These are phyloP conservation scores for Forpus xanthops DNA, from an alignment of 2,797 vertebrate species.

Conservation along the genomic window DNA sequence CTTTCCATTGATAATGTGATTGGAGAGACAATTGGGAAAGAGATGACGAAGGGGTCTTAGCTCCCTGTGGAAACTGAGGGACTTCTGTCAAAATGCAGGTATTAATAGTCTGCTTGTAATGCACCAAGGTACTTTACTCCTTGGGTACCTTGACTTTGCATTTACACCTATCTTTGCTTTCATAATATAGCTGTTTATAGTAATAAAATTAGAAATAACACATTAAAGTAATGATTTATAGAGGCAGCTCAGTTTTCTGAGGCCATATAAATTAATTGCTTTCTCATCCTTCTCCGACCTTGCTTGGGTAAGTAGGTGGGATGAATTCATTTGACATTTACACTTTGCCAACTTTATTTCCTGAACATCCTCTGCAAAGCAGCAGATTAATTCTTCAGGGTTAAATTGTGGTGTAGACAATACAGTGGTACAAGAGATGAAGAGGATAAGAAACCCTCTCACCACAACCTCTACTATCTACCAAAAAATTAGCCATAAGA, in stretches of 20 bases:
- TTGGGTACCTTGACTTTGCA: neutral
- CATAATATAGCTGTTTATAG: neutral
- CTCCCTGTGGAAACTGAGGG: neutral
- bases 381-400: slow-evolving; percentile 55
- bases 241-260: neutral
- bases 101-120: neutral
- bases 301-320: slow-evolving; percentile 16
- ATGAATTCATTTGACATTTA: slow-evolving; percentile 55
- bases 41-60: neutral
- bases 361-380: slow-evolving; percentile 19
- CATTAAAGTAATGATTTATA: slow-evolving; percentile 9
- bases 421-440: neutral
- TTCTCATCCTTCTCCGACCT: slow-evolving; percentile 54
- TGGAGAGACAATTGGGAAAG: neutral
- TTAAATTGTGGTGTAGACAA: neutral
- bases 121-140: neutral
- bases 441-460: neutral
- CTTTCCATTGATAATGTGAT: neutral
- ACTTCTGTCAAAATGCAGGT: neutral
- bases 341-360: neutral
- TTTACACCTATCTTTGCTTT: neutral
- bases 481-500: neutral
- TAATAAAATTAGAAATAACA: neutral
- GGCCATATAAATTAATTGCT: slow-evolving; percentile 12
- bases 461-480: neutral